Evolutionary conservation across 1,140 invertebrate genomes (phyloP).

Genomic region (Laupala kohalensis): DNA sequence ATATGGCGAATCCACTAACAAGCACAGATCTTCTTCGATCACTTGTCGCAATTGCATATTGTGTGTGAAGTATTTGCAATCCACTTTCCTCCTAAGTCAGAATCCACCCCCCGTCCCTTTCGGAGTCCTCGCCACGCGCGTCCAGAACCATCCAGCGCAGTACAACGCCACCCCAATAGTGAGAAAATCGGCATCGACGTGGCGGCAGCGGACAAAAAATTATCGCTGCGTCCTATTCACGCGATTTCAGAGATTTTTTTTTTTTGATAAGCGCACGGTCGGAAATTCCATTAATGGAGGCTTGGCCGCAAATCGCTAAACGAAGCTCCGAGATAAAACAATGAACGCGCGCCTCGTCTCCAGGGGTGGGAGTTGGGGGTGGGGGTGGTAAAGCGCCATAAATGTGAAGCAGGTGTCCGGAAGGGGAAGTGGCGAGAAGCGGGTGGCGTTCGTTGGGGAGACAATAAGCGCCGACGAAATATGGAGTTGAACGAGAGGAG

Average conservation of each 20-base stretch:
- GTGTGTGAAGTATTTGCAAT: too few species aligned
- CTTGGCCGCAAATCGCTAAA: not conserved
- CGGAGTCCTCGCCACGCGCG: not conserved
- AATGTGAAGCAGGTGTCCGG: not conserved
- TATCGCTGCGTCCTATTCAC: not conserved
- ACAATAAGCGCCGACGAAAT: not conserved
- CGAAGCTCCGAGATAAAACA: not conserved
- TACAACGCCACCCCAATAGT: not conserved
- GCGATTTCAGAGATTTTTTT: not conserved
- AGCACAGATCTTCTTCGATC: too few species aligned
- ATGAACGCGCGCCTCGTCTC: not conserved
- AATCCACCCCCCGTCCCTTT: not conserved
- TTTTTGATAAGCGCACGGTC: not conserved
- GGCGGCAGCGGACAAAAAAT: not conserved
- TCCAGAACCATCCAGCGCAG: not conserved
- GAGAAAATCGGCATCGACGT: not conserved
- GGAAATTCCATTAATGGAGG: not conserved
- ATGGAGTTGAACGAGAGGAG: not conserved
- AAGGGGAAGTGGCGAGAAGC: not conserved
- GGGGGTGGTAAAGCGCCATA: not conserved
- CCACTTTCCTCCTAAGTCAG: not conserved
- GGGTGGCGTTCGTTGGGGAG: not conserved
- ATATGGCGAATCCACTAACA: too few species aligned
- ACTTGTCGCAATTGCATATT: too few species aligned
- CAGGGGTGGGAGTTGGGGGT: too few species aligned